phyloP scores from a whole-genome alignment of 2,888 invertebrate genomes.

The Cheilosia grossa region DNA sequence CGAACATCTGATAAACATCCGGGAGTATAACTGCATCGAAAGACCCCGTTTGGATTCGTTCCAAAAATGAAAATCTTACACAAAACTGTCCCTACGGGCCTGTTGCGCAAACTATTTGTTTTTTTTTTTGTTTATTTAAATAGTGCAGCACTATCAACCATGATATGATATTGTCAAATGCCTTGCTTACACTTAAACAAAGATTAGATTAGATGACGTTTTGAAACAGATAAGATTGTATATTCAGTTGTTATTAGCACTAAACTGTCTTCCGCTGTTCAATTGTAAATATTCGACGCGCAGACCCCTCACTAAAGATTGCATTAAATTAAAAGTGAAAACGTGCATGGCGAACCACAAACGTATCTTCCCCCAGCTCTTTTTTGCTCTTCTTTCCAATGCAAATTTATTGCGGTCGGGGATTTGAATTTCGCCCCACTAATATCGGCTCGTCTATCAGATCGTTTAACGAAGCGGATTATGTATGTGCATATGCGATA shows the following conservation, averaged over 20 bases:
- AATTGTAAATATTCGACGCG: neutral
- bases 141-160: neutral
- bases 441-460: conserved; percentile 34
- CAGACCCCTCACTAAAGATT: neutral
- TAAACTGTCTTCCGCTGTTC: neutral
- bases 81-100: too few species aligned
- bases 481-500: conserved; percentile 49
- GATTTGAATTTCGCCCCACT: conserved; percentile 32
- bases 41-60: too few species aligned
- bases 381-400: conserved; percentile 38
- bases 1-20: too few species aligned
- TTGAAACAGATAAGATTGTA: conserved; percentile 20
- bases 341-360: conserved; percentile 13
- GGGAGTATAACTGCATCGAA: too few species aligned
- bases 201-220: neutral
- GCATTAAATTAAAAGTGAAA: conserved; percentile 53
- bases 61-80: too few species aligned
- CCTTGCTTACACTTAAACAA: neutral
- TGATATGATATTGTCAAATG: neutral
- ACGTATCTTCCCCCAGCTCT: neutral
- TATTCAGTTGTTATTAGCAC: neutral
- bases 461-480: conserved; percentile 43
- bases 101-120: too few species aligned
- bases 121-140: neutral
- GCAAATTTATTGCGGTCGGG: conserved; percentile 64